Percentiles rank a stretch among this genome's conserved stretches.
phyloP scores from a whole-genome alignment of 1,140 invertebrate genomes.

The Zaprionus capensis region DNA sequence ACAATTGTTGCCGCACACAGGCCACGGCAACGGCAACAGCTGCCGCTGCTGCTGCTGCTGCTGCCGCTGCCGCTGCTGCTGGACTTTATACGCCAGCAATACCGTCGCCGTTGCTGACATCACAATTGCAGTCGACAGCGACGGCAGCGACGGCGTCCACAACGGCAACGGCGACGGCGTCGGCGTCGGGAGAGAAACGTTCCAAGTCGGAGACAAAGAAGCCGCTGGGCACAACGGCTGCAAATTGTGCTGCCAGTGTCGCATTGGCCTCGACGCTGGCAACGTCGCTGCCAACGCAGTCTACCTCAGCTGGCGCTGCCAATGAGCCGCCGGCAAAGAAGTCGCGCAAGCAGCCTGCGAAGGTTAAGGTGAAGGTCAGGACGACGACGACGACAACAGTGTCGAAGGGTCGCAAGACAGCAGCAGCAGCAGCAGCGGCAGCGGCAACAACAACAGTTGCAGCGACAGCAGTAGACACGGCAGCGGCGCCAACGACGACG shows the following conservation, averaged over 20 bases:
- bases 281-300: constrained; percentile 26
- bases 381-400: constrained; percentile 14
- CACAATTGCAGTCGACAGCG: neutral
- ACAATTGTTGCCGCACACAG: constrained; percentile 36
- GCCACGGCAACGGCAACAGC: constrained; percentile 19
- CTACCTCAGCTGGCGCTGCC: constrained; percentile 26
- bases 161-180: neutral
- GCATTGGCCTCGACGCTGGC: constrained; percentile 24
- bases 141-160: neutral
- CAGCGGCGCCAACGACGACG: neutral
- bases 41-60: constrained; percentile 8
- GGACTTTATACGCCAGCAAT: constrained; percentile 47
- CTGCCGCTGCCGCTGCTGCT: constrained; percentile 1
- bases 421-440: constrained; percentile 1
- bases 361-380: constrained; percentile 40
- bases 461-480: neutral
- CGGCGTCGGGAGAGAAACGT: constrained; percentile 56
- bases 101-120: constrained; percentile 43
- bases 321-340: constrained; percentile 18
- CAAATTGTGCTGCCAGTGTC: constrained; percentile 3
- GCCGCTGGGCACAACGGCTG: constrained; percentile 27
- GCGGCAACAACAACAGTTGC: neutral
- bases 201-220: constrained; percentile 84
- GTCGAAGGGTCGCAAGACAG: constrained; percentile 36
- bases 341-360: constrained; percentile 36